Base-by-base conservation (phyloP, 2,113 vertebrate genomes). In the Ciconia maguari region DNA sequence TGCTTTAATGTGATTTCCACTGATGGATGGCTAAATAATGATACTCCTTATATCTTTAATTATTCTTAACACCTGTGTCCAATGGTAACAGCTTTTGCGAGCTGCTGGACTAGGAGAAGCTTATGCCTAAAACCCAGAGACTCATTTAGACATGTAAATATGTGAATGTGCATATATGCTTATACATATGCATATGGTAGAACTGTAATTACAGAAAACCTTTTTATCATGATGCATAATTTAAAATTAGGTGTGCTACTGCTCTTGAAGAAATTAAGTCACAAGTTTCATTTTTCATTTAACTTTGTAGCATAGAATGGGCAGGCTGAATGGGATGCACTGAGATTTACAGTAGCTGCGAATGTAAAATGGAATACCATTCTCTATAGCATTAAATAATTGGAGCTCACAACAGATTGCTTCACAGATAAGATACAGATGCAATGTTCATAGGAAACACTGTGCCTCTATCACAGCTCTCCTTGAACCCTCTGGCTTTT, bases 1-100 rank as follows among this genome's bases (percentile, higher is more conserved):
- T 91, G 69, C 80, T 85, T 72, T 96, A 96, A 94, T 91, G 69
- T 83, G 70, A 94, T 92, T 96, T 93, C 36, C 57, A 57, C 77
- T 76, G 89, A 87, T 7, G 51, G 80, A 57, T 76, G 36, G 44
- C 57, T 87, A 76, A 93, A 87, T 92, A 71, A 79, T 72, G 36
- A 69, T 72, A 72, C 9, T 77, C 5, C 52, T 82, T 88, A 26
- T 80, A 57, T 79, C 44, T 93, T 89, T 91, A 89, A 90, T 95
- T 96, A 69, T 91, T 89, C 57, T 68, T 89, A 91, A 80, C 94
- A 93, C 95, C 86, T 94, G 77, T 42, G 58, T 70, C 87, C 41
- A 93, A 70, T 87, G 44, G 18, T 82, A 94, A 85, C 74, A 94
- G 54, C 86, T 94, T 95, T 87, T 76, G 61, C 74, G 77, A 94